Base-by-base conservation (phyloP, 2,113 vertebrate species). In the Casuarius casuarius region DNA sequence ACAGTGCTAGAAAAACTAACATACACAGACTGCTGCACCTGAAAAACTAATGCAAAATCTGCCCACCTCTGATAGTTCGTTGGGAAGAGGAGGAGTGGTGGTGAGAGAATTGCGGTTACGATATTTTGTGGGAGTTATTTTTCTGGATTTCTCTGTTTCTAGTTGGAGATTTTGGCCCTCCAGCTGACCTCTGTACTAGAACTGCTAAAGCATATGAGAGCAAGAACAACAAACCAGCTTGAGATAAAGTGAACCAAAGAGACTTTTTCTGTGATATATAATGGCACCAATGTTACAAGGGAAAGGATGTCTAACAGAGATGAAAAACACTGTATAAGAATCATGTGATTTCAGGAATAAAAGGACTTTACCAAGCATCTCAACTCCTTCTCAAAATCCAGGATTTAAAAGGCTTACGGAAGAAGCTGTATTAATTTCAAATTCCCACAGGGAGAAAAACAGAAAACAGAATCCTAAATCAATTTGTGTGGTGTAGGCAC, bases 61-160 rank as follows among this genome's bases (percentile, higher is more conserved):
- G 87, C 67, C 33, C 49, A 66, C 78, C 87, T 94, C 84, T 91
- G 87, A 71, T 75, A 91, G 62, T 40, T 91, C 70, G 14, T 85
- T 94, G 83, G 82, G 65, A 83, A 42, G 35, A 77, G 52, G 49
- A 77, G 33, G 35, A 71, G 12, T 22, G 23, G 2, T 72, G 44
- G 46, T 56, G 52, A 92, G 18, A 93, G 21, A 82, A 67, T 25
- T 56, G 29, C 12, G 86, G 26, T 76, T 91, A 44, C 18, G 84
- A 14, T 78, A 3, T 92, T 78, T 81, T 51, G 49, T 26, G 67
- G 9, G 46, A 77, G 13, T 28, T 91, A 44, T 58, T 85, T 8
- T 26, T 73, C 54, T 48, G 38, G 8, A 51, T 87, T 96, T 94
- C 58, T 83, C 62, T 76, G 7, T 72, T 56, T 91, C n/a, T 63